Evolutionary conservation across 1,140 invertebrate genomes (phyloP).

Genomic region (Drosophila kurseongensis): DNA sequence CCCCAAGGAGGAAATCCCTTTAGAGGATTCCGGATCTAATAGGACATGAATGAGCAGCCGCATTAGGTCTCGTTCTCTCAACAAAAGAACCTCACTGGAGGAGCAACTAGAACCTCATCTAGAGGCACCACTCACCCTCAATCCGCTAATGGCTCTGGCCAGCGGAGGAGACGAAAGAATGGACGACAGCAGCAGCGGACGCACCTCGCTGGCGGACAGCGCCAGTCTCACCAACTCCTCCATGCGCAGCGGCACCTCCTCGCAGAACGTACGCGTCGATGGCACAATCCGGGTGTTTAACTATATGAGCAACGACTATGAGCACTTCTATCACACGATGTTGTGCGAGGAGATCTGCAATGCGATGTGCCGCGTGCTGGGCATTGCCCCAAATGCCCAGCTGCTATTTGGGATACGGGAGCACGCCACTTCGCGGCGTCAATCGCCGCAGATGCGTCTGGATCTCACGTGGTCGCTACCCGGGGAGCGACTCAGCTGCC

Average conservation of each 20-base stretch:
- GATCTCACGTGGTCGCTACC: slow-evolving; percentile 85
- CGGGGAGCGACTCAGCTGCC: slow-evolving; percentile 85
- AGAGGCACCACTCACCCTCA: background rate
- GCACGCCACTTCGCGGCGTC: slow-evolving; percentile 23
- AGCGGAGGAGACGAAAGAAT: slow-evolving; percentile 18
- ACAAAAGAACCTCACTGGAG: background rate
- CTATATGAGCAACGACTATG: slow-evolving; percentile 13
- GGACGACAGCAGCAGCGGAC: slow-evolving; percentile 70
- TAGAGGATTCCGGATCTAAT: no score
- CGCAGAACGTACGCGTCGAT: slow-evolving; percentile 56
- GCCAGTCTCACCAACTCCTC: slow-evolving; percentile 61
- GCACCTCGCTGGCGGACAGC: slow-evolving; percentile 61
- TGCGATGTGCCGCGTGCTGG: slow-evolving; percentile 88
- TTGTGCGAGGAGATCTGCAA: slow-evolving; percentile 89
- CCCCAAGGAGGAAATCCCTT: no score
- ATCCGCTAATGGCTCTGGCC: slow-evolving; percentile 2
- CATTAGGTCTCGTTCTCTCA: background rate
- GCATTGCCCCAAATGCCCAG: slow-evolving; percentile 90
- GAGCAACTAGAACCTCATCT: background rate
- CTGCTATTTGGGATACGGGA: slow-evolving; percentile 90
- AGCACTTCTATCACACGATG: slow-evolving; percentile 26
- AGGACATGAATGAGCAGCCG: no score
- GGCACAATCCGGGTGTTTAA: slow-evolving; percentile 51
- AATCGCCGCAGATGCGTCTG: background rate
- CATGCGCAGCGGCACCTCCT: slow-evolving; percentile 55